These are phyloP conservation scores for Asobara japonica DNA, from an alignment of 1,140 invertebrate genomes.

Conservation along the genomic window DNA sequence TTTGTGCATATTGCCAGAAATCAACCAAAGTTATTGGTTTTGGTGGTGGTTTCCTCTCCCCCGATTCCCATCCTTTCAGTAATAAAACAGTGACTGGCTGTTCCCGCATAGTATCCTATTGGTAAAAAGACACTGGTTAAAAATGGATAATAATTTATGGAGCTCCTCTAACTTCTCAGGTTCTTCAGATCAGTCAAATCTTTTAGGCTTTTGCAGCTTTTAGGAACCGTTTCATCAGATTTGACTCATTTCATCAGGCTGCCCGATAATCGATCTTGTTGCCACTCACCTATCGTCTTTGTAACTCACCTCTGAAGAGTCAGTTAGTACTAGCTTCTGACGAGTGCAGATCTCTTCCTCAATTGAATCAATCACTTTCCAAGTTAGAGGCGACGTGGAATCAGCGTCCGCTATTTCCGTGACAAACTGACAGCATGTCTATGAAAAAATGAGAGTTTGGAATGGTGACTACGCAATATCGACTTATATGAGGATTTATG, in stretches of 20 bases:
- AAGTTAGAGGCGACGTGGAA: constrained; percentile 41
- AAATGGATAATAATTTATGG: not conserved
- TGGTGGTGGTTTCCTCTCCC: constrained; percentile 38
- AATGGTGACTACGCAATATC: no score
- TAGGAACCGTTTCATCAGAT: no score
- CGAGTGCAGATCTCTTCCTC: constrained; percentile 32
- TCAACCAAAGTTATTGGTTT: constrained; percentile 36
- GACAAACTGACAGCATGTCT: constrained; percentile 45
- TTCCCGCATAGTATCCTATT: constrained; percentile 36
- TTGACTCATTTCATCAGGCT: no score
- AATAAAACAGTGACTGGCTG: constrained; percentile 41
- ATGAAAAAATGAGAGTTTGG: not conserved
- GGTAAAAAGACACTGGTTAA: no score
- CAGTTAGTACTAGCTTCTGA: constrained; percentile 36
- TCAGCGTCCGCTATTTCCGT: constrained; percentile 3
- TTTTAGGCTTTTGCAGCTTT: no score
- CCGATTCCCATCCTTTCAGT: constrained; percentile 42
- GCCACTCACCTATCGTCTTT: no score
- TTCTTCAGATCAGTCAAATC: no score
- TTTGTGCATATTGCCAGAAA: constrained; percentile 45
- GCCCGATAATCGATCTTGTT: not conserved
- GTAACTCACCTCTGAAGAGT: constrained; percentile 38
- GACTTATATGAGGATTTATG: no score
- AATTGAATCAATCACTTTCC: constrained; percentile 28
- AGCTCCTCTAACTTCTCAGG: no score